Evolutionary conservation across 1,140 invertebrate genomes (phyloP), one percentile per base, ranked within the genome.

Genomic region (Zeugodacus cucurbitae): DNA sequence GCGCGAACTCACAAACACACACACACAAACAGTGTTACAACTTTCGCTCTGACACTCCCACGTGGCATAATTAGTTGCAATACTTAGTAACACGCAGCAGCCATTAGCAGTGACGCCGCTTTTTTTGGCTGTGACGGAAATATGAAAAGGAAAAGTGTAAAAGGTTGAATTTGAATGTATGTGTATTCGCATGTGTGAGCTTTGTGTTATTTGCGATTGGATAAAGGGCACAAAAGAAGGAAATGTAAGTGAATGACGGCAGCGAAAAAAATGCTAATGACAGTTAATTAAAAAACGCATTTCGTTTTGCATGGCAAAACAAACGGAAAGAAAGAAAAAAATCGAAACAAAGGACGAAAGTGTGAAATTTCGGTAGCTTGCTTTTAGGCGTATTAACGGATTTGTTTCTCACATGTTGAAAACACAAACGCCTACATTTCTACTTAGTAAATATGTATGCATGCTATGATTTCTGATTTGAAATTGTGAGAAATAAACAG

Each of bases 241-340:
- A 48, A 82, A 82, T 48, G 22, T 14, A 29, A 4, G 41, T 54
- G 64, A 34, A 34, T 34, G 74, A 37, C 8, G 26, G 44, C 74
- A 44, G 22, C n/a, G 17, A 48, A 44, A 82, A 44, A 54, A 82
- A 26, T n/a, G 22, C 32, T 78, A 34, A 82, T 54, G 74, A 48
- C 74, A 82, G 41, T 82, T 82, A 82, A 82, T 82, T 48, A 82
- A 82, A 82, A 78, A 82, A 26, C 8, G 17, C 67, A 17, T 20
- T 74, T 74, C 17, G 34, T 74, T 41, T 74, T 74, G 67, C 29
- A 22, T 26, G 44, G 48, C 7, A 48, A 37, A 44, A 48, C 22
- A 29, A 82, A n/a, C 22, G 8, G 20, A 48, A 82, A 0, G 41
- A 54, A 37, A 82, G 11, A 3, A 48, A 54, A 74, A 44, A 3